Evolutionary conservation across 2,888 invertebrate genomes (phyloP).

Genomic region (Phragmatobia fuliginosa): DNA sequence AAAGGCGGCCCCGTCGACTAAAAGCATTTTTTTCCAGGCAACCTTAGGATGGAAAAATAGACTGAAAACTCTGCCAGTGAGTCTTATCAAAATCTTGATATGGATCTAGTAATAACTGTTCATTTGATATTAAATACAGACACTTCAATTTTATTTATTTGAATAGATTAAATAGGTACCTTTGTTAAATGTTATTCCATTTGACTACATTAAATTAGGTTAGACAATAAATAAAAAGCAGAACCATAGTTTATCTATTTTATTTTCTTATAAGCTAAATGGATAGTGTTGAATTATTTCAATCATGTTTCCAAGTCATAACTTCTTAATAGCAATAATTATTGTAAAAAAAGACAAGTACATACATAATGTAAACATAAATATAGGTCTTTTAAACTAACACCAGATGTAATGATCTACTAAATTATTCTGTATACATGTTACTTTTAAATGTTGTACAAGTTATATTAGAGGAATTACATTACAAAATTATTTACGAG

Average conservation of each 20-base stretch:
- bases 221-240: constrained; percentile 4
- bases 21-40: too few relatives aligned
- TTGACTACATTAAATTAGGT: background rate
- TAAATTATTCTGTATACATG: constrained; percentile 26
- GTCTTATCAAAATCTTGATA: too few relatives aligned
- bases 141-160: too few relatives aligned
- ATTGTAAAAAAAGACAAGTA: constrained; percentile 29
- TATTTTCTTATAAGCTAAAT: constrained; percentile 26
- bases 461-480: constrained; percentile 31
- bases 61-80: too few relatives aligned
- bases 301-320: constrained; percentile 25
- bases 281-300: constrained; percentile 29
- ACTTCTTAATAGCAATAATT: constrained; percentile 18
- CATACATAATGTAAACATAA: constrained; percentile 30
- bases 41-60: too few relatives aligned
- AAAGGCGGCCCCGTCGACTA: too few relatives aligned
- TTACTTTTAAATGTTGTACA: constrained; percentile 22
- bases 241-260: constrained; percentile 21
- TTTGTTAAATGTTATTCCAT: background rate
- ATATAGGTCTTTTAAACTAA: constrained; percentile 15
- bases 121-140: too few relatives aligned
- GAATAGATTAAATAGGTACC: too few relatives aligned
- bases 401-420: constrained; percentile 23
- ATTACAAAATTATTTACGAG: constrained; percentile 28
- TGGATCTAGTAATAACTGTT: too few relatives aligned